Evolutionary conservation across 2,113 vertebrate genomes (phyloP).

Genomic region (Corapipo altera): DNA sequence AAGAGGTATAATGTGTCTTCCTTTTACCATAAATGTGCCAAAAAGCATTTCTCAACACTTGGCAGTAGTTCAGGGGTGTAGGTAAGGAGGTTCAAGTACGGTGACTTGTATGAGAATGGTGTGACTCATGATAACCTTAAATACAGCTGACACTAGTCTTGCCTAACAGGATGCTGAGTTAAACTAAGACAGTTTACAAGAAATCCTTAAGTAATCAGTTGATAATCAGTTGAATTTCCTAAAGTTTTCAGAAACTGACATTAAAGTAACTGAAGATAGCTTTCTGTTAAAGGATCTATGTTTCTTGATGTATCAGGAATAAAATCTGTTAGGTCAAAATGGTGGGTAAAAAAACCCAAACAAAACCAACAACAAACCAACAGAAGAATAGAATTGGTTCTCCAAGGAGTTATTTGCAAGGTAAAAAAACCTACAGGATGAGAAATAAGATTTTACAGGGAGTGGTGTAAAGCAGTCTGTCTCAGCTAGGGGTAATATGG

Average conservation of each 20-base stretch:
- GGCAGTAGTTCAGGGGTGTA: neutral
- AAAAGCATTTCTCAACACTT: neutral
- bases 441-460: neutral
- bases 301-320: neutral
- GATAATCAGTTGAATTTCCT: neutral
- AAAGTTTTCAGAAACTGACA: neutral
- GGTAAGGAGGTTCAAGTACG: neutral
- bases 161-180: neutral
- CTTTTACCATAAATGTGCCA: neutral
- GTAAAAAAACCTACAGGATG: neutral
- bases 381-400: neutral
- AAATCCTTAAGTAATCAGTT: neutral
- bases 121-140: neutral
- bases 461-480: neutral
- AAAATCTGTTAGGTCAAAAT: neutral
- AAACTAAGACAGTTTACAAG: neutral
- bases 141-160: neutral
- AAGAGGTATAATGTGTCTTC: slow-evolving; percentile 81
- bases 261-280: neutral
- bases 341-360: neutral
- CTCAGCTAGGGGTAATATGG: neutral
- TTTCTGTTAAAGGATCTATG: neutral
- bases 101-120: neutral
- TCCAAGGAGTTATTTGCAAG: neutral
- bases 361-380: neutral